Base-by-base conservation (phyloP, 2,797 vertebrate species). In the Pangasius larnaudii region DNA sequence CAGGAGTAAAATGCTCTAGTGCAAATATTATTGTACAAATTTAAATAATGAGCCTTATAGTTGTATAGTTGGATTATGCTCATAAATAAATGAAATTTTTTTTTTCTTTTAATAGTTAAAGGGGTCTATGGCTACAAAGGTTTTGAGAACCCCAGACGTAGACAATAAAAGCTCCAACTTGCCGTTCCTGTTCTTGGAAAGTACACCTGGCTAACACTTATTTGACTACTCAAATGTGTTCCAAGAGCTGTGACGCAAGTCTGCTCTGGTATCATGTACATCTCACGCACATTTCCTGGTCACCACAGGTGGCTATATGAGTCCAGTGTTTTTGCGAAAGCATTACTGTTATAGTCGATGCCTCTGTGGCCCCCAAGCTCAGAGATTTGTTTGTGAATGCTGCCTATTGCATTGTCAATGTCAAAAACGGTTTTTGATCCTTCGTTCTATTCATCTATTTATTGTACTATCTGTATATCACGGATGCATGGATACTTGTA, bases 401-500 rank as follows among this genome's bases (percentile, higher is more conserved):
- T 94, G 91, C 91, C 92, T 89, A 74, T 92, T 79, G 27, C 53
- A 75, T 65, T 85, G 93, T 91, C 87, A 75, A 36, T 69, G 61
- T 36, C 82, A 71, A 22, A 65, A 42, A 39, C 0, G 69, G 49
- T 87, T 93, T 95, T 94, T 91, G 91, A 95, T 95, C 94, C 93
- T 94, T 91, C 95, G 93, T 95, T 46, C 42, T 46, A 46, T 46
- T 92, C 85, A 92, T 93, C 95, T 95, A 96, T 97, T 96, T 97
- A 97, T 97, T 97, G 95, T 95, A 93, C 94, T 96, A 93, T 94
- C 94, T 95, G 94, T 95, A 95, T 94, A 94, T 94, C 91, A 94
- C 96, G 96, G 95, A 95, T 77, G 95, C 97, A 97, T 97, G 95
- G 94, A 93, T 94, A 95, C 94, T 93, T 96, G 95, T 97, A 96